These are phyloP conservation scores for Cygnus atratus DNA, from an alignment of 2,113 vertebrate genomes.

Conservation along the genomic window DNA sequence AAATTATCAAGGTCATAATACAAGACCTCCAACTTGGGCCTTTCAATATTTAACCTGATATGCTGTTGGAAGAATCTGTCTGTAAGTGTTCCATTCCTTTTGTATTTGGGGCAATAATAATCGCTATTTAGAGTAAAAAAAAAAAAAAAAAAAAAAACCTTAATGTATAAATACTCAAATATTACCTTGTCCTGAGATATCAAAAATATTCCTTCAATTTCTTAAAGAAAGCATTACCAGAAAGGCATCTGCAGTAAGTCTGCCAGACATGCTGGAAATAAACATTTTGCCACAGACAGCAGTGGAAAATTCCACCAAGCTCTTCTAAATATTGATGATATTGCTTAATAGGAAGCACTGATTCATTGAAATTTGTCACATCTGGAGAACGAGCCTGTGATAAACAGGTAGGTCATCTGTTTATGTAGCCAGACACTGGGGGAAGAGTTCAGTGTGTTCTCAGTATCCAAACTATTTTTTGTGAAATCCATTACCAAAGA, in stretches of 20 bases:
- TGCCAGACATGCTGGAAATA: not conserved
- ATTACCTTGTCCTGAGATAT: not conserved
- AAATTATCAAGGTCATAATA: not conserved
- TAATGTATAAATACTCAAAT: not conserved
- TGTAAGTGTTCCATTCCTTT: not conserved
- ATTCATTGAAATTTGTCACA: not conserved
- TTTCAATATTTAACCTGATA: not conserved
- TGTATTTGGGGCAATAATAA: not conserved
- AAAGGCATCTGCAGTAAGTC: not conserved
- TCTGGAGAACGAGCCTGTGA: not conserved
- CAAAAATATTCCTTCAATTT: not conserved
- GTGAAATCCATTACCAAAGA: not conserved
- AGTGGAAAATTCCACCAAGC: not conserved
- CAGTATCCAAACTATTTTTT: not conserved
- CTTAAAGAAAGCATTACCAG: not conserved
- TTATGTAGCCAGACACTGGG: not conserved
- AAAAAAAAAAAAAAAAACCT: too few species aligned
- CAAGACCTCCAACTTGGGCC: not conserved
- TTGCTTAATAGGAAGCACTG: constrained; percentile 6
- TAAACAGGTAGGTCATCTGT: constrained; percentile 31
- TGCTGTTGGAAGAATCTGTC: not conserved
- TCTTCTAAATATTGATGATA: not conserved
- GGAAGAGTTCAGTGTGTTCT: not conserved
- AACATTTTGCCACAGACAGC: not conserved
- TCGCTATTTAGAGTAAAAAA: not conserved